Percentiles rank a stretch among this genome's conserved stretches.
Conservation (phyloP, 92 coral and sea anemone species). For the Palythoa grandiflora region DNA sequence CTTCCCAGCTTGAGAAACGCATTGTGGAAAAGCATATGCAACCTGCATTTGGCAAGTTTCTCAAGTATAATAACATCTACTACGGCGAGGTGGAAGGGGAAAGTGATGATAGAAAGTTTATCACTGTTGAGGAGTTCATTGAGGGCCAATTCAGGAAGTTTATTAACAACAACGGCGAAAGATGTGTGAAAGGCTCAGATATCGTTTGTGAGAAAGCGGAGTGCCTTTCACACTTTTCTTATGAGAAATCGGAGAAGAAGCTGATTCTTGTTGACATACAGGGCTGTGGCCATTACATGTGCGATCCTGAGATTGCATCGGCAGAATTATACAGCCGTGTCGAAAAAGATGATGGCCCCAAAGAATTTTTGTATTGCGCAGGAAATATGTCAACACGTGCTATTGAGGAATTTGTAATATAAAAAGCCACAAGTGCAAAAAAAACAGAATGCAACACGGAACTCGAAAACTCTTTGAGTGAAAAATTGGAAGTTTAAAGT, state of each 20-base stretch:
- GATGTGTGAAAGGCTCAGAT: slow-evolving; percentile 48
- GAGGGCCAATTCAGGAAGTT: slow-evolving; percentile 67
- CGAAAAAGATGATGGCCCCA: neutral
- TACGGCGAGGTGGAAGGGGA: slow-evolving; percentile 60
- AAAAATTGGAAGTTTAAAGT: too few relatives aligned
- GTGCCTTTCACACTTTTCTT: slow-evolving; percentile 74
- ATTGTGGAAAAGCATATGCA: slow-evolving; percentile 8
- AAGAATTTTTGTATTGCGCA: slow-evolving; percentile 63
- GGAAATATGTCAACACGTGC: slow-evolving; percentile 60
- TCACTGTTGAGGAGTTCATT: slow-evolving; percentile 81
- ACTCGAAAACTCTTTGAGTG: too few relatives aligned
- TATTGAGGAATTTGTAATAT: slow-evolving; percentile 41
- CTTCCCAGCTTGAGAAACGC: slow-evolving; percentile 34
- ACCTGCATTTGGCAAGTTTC: slow-evolving; percentile 46
- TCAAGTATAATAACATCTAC: slow-evolving; percentile 63
- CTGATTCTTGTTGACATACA: slow-evolving; percentile 71
- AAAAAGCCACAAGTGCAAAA: slow-evolving; percentile 53
- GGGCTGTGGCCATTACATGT: slow-evolving; percentile 69
- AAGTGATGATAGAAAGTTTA: slow-evolving; percentile 17
- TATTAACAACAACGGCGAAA: slow-evolving; percentile 74
- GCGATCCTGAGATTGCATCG: slow-evolving; percentile 79
- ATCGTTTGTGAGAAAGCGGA: slow-evolving; percentile 60
- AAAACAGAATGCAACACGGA: too few relatives aligned
- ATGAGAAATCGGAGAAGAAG: slow-evolving; percentile 69
- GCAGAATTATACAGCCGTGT: slow-evolving; percentile 31